Conservation (phyloP, 2,113 vertebrate genomes). For the Anarrhichthys ocellatus region DNA sequence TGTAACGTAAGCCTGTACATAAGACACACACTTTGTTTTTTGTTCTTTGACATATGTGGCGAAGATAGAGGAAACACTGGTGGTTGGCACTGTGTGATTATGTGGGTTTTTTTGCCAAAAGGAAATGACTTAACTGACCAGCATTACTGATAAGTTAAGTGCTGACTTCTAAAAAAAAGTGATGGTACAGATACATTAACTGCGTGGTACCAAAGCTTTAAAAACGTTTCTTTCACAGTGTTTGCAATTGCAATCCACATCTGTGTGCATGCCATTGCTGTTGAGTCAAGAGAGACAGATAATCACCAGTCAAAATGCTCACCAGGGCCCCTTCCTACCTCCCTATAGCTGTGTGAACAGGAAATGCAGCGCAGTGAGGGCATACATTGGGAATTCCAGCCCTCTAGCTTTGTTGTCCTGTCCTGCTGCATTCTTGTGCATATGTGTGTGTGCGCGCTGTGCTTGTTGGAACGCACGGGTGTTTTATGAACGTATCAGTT, state of each 20-base stretch:
- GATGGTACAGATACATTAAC: background rate
- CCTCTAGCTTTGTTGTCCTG: slow-evolving; percentile 81
- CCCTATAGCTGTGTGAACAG: slow-evolving; percentile 69
- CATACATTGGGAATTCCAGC: slow-evolving; percentile 77
- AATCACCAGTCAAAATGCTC: slow-evolving; percentile 57
- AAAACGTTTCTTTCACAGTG: background rate
- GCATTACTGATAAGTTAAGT: background rate
- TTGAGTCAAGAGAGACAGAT: slow-evolving; percentile 40
- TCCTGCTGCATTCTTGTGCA: slow-evolving; percentile 80
- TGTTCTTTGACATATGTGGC: background rate
- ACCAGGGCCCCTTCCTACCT: slow-evolving; percentile 59
- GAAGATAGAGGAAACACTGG: background rate
- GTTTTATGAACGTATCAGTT: slow-evolving; percentile 68
- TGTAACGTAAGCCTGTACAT: background rate
- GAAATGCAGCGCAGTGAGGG: slow-evolving; percentile 74
- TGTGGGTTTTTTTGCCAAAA: background rate
- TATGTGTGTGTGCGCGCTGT: slow-evolving; percentile 5
- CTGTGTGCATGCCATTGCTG: slow-evolving; percentile 34
- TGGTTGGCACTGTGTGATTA: background rate
- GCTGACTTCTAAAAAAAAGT: background rate
- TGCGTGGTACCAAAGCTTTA: background rate
- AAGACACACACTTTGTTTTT: background rate
- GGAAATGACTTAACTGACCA: background rate
- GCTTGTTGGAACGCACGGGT: slow-evolving; percentile 56
- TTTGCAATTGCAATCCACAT: background rate